Base-by-base conservation (phyloP, 2,888 invertebrate species). In the Hipparchia sbordonii region DNA sequence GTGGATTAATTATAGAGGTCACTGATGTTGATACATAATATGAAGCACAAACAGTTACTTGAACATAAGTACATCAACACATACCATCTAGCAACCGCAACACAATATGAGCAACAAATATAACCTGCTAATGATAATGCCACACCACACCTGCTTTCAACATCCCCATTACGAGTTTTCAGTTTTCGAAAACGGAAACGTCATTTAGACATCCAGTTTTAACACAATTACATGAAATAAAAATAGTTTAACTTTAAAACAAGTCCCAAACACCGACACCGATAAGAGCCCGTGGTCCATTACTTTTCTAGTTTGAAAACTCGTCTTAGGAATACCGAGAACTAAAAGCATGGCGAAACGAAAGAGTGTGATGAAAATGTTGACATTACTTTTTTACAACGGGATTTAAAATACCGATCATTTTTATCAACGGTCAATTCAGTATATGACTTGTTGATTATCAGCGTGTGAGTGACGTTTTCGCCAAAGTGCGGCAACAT, bases 121-220 rank as follows among this genome's bases (percentile, higher is more conserved):
- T 57, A 57, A 57, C 57, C 57, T 57, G 57, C 23, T 57, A 57
- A 23, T 57, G 57, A 23, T 57, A 57, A 57, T 57, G 57, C 57
- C 57, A 57, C 57, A 23, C 57, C 23, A 57, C 23, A 57, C 57
- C n/a, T 12, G 54, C n/a, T 5, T 56, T 56, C 6, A 5, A 5
- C 13, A 6, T 6, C 54, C n/a, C 6, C 13, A n/a, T 6, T 6
- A 56, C 54, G 13, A 56, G 13, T 56, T 56, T 56, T 23, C 7
- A 13, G 8, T 13, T 23, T 23, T 13, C 57, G 13, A 9, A 57
- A 13, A 57, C 8, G 57, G 23, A 57, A 57, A 5, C 39, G 39
- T 4, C 39, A 52, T 52, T 10, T 52, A 10, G 10, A 52, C 1
- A 12, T 3, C 5, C 52, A 12, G 0, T 12, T 12, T 4, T 12